phyloP scores from a whole-genome alignment of 2,888 invertebrate species.

The Hololepta plana region DNA sequence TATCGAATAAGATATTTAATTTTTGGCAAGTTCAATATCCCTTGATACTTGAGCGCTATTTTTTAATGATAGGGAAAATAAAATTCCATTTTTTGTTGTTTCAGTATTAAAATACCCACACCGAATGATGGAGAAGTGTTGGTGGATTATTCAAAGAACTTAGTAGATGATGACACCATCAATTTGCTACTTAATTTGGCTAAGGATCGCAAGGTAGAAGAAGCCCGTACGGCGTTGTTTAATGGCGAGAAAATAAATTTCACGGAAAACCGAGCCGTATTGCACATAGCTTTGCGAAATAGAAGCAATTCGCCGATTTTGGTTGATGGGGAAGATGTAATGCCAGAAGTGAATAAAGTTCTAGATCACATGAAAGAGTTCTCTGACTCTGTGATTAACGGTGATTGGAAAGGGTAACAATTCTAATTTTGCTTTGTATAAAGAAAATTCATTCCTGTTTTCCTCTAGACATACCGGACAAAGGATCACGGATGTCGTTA shows the following conservation, averaged over 20 bases:
- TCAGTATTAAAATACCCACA: constrained; percentile 55
- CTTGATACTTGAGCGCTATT: too few relatives aligned
- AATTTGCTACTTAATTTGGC: constrained; percentile 65
- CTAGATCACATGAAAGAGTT: constrained; percentile 91
- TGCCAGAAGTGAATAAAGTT: constrained; percentile 81
- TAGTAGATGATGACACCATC: constrained; percentile 62
- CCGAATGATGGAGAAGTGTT: constrained; percentile 81
- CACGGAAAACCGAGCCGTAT: constrained; percentile 89
- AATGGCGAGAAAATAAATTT: constrained; percentile 90
- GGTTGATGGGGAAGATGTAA: constrained; percentile 78
- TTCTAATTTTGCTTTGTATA: constrained; percentile 1
- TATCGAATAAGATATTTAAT: too few relatives aligned
- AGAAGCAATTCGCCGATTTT: constrained; percentile 57
- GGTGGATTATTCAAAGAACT: constrained; percentile 94
- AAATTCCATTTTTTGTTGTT: constrained; percentile 11
- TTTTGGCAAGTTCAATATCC: too few relatives aligned
- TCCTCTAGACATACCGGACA: constrained; percentile 64
- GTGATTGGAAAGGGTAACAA: constrained; percentile 48
- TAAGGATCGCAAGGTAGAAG: constrained; percentile 60
- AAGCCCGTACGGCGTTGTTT: constrained; percentile 83
- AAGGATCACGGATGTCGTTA: constrained; percentile 89
- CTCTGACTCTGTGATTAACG: constrained; percentile 53
- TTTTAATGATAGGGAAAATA: not conserved
- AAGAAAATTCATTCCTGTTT: not conserved
- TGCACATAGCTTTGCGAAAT: constrained; percentile 89